These are phyloP conservation scores for Epinephelus awoara DNA, from an alignment of 2,797 vertebrate genomes.

Conservation along the genomic window DNA sequence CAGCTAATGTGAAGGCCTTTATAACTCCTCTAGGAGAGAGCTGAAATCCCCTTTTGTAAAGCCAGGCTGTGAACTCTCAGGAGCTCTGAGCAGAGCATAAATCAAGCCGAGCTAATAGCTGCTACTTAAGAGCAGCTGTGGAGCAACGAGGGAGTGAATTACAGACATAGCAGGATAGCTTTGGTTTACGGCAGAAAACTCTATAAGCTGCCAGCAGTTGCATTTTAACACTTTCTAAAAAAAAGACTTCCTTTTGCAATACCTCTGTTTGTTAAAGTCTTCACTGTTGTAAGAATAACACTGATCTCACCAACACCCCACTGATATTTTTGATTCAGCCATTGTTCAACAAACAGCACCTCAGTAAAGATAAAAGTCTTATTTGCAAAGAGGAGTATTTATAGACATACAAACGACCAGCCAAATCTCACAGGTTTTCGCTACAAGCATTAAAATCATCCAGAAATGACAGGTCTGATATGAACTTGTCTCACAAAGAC, in stretches of 20 bases:
- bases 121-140: slow-evolving; percentile 70
- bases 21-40: slow-evolving; percentile 51
- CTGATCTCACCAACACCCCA: not conserved
- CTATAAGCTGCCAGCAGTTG: slow-evolving; percentile 39
- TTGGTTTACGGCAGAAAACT: slow-evolving; percentile 44
- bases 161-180: slow-evolving; percentile 43
- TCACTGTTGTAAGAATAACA: not conserved
- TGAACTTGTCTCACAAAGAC: slow-evolving; percentile 38
- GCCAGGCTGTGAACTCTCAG: slow-evolving; percentile 57
- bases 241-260: slow-evolving; percentile 35
- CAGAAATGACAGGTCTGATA: slow-evolving; percentile 40
- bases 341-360: slow-evolving; percentile 3
- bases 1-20: slow-evolving; percentile 67
- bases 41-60: slow-evolving; percentile 67
- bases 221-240: slow-evolving; percentile 50
- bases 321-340: slow-evolving; percentile 21
- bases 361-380: slow-evolving; percentile 31
- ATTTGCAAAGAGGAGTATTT: slow-evolving; percentile 31
- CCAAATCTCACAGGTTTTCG: slow-evolving; percentile 30
- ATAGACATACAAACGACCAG: slow-evolving; percentile 6
- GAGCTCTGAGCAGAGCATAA: slow-evolving; percentile 66
- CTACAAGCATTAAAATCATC: slow-evolving; percentile 16
- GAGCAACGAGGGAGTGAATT: slow-evolving; percentile 58
- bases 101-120: slow-evolving; percentile 75
- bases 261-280: slow-evolving; percentile 32